phyloP scores from a whole-genome alignment of 2,888 invertebrate genomes.

The Caenorhabditis macrosperma region DNA sequence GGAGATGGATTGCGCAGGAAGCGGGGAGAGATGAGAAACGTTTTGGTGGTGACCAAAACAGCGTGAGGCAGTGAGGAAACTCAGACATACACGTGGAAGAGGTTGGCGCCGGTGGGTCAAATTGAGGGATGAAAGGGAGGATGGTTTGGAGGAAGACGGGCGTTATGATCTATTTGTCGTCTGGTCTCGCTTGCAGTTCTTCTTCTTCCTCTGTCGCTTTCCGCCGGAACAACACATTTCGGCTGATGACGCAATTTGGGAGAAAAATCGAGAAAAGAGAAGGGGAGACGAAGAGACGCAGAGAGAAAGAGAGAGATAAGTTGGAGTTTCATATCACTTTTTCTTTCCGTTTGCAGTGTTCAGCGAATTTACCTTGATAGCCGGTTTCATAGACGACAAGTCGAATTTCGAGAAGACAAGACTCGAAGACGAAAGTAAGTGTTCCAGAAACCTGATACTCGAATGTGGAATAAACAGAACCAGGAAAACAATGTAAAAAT shows the following conservation, averaged over 20 bases:
- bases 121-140: neutral
- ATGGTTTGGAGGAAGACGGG: no score
- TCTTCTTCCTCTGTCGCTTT: neutral
- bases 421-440: neutral
- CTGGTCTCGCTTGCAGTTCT: slow-evolving; percentile 33
- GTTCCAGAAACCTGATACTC: neutral
- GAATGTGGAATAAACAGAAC: no score
- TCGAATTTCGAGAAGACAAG: no score
- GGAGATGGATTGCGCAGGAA: neutral
- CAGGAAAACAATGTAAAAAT: no score
- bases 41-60: neutral
- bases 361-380: slow-evolving; percentile 11
- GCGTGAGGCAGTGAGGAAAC: neutral
- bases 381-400: neutral
- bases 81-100: slow-evolving; percentile 10
- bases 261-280: neutral
- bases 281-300: neutral
- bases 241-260: neutral
- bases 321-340: neutral
- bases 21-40: neutral
- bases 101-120: slow-evolving; percentile 22
- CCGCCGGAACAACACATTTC: slow-evolving; percentile 22
- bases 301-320: neutral
- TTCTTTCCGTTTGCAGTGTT: slow-evolving; percentile 8
- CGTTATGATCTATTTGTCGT: slow-evolving; percentile 33